These are phyloP conservation scores for Acrobasis consociella DNA, from an alignment of 2,888 invertebrate species.

Conservation along the genomic window DNA sequence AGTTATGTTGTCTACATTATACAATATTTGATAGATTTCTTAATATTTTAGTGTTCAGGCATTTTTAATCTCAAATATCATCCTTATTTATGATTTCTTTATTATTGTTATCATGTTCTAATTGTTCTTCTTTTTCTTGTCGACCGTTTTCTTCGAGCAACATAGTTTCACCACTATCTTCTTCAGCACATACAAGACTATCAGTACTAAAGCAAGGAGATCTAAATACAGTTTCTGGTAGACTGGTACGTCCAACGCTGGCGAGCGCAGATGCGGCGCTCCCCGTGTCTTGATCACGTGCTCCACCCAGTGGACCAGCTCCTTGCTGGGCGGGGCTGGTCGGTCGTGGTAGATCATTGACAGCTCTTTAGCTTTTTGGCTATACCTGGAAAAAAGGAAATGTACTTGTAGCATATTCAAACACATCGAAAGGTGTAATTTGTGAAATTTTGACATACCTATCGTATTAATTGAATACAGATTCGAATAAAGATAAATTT, in stretches of 20 bases:
- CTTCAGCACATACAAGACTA: constrained; percentile 7
- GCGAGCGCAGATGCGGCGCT: constrained; percentile 50
- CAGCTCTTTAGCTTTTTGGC: constrained; percentile 41
- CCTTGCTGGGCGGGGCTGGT: constrained; percentile 41
- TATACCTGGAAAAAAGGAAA: constrained; percentile 39
- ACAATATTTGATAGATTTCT: too few relatives aligned
- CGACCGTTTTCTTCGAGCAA: constrained; percentile 8
- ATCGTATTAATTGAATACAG: too few relatives aligned
- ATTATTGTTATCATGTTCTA: neutral
- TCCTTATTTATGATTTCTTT: too few relatives aligned
- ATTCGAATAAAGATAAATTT: too few relatives aligned
- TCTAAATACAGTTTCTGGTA: constrained; percentile 56
- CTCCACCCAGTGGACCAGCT: constrained; percentile 51
- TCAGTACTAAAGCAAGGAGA: constrained; percentile 25
- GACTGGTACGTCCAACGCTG: constrained; percentile 45
- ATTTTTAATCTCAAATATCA: too few relatives aligned
- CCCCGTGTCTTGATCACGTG: constrained; percentile 50
- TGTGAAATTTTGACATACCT: too few relatives aligned
- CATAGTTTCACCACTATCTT: constrained; percentile 4
- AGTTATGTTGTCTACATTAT: too few relatives aligned
- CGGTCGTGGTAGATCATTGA: constrained; percentile 52
- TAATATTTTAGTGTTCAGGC: too few relatives aligned
- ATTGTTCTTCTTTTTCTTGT: constrained; percentile 10
- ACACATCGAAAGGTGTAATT: neutral
- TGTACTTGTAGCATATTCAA: neutral